These are phyloP conservation scores for Drosophila novamexicana DNA, from an alignment of 1,140 invertebrate genomes.

Conservation along the genomic window DNA sequence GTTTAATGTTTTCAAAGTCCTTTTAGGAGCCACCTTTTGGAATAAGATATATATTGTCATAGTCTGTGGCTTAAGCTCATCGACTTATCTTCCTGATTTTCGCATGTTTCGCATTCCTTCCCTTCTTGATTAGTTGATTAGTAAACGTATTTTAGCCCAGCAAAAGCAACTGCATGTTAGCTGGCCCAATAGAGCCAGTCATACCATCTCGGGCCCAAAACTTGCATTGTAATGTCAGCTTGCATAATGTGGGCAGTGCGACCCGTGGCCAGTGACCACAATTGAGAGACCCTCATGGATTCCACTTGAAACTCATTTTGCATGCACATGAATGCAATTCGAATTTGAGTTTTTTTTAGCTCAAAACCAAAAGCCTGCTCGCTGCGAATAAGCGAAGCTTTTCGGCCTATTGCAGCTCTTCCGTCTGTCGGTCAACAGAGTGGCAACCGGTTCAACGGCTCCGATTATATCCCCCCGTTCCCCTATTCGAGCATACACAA, in stretches of 20 bases:
- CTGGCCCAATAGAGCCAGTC: neutral
- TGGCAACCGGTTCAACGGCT: conserved; percentile 65
- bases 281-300: neutral
- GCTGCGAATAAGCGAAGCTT: conserved; percentile 57
- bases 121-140: neutral
- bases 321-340: conserved; percentile 30
- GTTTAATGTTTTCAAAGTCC: too few relatives aligned
- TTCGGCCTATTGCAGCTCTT: conserved; percentile 26
- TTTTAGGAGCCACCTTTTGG: too few relatives aligned
- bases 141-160: neutral
- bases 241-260: conserved; percentile 47
- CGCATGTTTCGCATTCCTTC: too few relatives aligned
- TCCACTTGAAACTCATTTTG: conserved; percentile 44
- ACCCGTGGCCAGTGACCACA: conserved; percentile 15
- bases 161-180: conserved; percentile 20
- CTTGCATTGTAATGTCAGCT: conserved; percentile 24
- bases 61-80: too few relatives aligned
- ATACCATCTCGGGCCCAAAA: neutral
- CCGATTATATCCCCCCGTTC: neutral
- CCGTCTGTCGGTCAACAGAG: conserved; percentile 52
- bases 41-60: too few relatives aligned
- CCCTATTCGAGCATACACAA: neutral
- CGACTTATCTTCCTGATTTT: neutral
- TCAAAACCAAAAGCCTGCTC: conserved; percentile 29
- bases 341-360: conserved; percentile 4